Conservation (phyloP, 30 jellyfish, hydroid and myxozoan genomes). For the Aurelia sp. region DNA sequence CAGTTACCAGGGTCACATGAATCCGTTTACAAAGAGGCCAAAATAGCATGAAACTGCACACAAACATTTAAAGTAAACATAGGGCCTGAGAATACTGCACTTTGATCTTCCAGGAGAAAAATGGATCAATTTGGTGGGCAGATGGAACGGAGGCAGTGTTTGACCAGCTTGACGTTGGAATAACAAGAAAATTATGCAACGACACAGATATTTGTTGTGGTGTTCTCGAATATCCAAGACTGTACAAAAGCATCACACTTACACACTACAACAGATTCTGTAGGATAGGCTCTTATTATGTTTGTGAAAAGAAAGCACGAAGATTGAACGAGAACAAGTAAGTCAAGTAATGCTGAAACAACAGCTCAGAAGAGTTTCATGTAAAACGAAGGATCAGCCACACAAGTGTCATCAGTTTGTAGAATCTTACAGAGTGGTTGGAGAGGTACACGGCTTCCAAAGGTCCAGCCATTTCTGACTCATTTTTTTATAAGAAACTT, state of each 20-base stretch:
- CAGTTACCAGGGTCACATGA: neutral
- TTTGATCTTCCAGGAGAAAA: constrained; percentile 11
- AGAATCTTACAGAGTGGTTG: too few relatives aligned
- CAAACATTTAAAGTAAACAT: too few relatives aligned
- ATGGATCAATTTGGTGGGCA: constrained; percentile 21
- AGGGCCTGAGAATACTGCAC: too few relatives aligned
- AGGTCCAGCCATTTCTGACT: too few relatives aligned
- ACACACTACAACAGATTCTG: neutral
- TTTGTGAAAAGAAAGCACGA: constrained; percentile 18
- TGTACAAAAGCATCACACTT: neutral
- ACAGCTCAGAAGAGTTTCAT: too few relatives aligned
- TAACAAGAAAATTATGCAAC: neutral
- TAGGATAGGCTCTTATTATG: constrained; percentile 3
- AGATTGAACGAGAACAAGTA: too few relatives aligned
- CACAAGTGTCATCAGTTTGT: too few relatives aligned
- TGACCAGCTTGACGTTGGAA: neutral
- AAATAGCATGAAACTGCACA: too few relatives aligned
- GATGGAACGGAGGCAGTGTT: constrained; percentile 6
- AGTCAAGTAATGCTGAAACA: too few relatives aligned
- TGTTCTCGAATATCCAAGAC: constrained; percentile 11
- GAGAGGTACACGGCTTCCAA: too few relatives aligned
- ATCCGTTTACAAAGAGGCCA: neutral
- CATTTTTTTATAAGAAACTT: too few relatives aligned
- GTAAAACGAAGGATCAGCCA: too few relatives aligned
- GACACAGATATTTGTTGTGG: constrained; percentile 15